phyloP scores from a whole-genome alignment of 2,797 vertebrate genomes.

The Hirundo rustica region DNA sequence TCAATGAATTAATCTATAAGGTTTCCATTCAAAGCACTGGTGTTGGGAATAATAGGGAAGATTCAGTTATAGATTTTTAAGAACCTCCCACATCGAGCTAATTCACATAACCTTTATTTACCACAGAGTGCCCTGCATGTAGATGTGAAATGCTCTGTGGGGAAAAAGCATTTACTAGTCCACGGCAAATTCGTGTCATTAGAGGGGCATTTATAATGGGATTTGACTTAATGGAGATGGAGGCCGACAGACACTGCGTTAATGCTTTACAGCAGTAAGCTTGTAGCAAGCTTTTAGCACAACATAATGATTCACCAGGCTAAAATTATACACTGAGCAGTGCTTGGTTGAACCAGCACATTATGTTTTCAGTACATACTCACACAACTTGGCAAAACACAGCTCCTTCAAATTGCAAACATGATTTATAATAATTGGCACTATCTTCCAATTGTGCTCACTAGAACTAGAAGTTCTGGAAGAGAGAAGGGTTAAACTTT shows the following conservation, averaged over 20 bases:
- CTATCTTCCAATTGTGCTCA: background rate
- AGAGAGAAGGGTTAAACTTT: background rate
- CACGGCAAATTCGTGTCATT: background rate
- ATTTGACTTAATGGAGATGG: conserved; percentile 38
- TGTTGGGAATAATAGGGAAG: background rate
- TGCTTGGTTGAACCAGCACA: background rate
- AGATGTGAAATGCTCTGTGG: background rate
- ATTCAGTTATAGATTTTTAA: background rate
- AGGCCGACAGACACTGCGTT: background rate
- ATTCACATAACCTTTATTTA: conserved; percentile 36
- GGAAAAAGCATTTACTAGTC: background rate
- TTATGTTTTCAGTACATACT: conserved; percentile 20
- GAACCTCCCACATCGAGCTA: background rate
- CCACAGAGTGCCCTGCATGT: background rate
- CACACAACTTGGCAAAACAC: conserved; percentile 35
- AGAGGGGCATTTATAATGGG: conserved; percentile 15
- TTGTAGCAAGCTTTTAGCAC: conserved; percentile 45
- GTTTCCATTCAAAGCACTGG: background rate
- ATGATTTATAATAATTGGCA: conserved; percentile 27
- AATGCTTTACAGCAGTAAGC: conserved; percentile 16
- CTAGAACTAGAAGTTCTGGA: background rate
- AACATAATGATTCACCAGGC: conserved; percentile 34
- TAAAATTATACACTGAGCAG: conserved; percentile 41
- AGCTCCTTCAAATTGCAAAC: conserved; percentile 30
- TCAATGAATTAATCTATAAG: background rate